Evolutionary conservation across 2,797 vertebrate genomes (phyloP), one percentile per base, ranked within the genome.

Genomic region (Channallabes apus): DNA sequence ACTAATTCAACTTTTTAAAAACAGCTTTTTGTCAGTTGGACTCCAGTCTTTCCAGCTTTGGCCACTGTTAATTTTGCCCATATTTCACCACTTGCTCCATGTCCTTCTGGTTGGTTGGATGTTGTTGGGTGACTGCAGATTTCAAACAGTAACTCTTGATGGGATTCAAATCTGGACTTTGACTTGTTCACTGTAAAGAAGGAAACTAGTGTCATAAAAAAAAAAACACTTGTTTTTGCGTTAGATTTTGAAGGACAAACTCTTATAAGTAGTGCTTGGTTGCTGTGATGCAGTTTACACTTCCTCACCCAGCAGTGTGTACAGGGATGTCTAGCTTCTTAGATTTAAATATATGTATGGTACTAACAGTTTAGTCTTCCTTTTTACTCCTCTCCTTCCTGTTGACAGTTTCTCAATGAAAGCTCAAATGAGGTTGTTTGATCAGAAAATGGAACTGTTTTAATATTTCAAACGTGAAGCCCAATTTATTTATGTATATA

Each of bases 371-470:
- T 27, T 65, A 27, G 62, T 4, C 11, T 27, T 14, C 11, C n/a
- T 29, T 65, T 65, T 65, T 11, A 24, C 20, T 24, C 59, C 59
- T 61, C 24, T 61, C 59, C 59, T 61, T 24, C 59, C 22, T 22
- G 24, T 24, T 61, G 59, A 61, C 59, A 24, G 51, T 54, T 54
- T 54, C 2, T 54, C 51, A 54, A 54, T 54, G 51, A 54, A 54
- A 12, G 64, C 29, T 65, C 24, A 29, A 29, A 27, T 6, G 27
- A 65, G 27, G n/a, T 65, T 22, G 14, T 65, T 65, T 65, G 12
- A 32, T 67, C 27, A 67, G 65, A 67, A 67, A 32, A 67, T 67
- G 64, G 64, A 27, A 65, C 27, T 65, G 64, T 65, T 65, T 62
- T 62, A 62, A 62, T 62, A 62, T 62, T 64, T n/a, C 61, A 64